These are phyloP conservation scores for Manis javanica DNA, from an alignment of 2,797 vertebrate genomes.

Conservation along the genomic window DNA sequence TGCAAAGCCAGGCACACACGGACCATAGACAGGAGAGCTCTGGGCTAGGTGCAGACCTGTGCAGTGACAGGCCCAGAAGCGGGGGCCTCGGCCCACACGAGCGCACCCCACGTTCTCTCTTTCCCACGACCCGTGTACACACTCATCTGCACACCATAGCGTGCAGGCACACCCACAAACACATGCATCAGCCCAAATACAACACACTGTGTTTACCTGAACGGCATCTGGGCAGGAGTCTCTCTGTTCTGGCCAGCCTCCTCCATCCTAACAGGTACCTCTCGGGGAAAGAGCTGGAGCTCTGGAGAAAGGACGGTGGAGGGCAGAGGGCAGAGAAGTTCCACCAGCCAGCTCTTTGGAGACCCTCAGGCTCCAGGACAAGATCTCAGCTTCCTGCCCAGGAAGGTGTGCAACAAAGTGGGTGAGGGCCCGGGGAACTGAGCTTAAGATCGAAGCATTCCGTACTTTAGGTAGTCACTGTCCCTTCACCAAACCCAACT, in stretches of 20 bases:
- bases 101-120: not conserved
- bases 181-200: not conserved
- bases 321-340: not conserved
- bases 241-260: not conserved
- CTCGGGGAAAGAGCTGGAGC: not conserved
- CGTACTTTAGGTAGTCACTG: not conserved
- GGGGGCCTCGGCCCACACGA: not conserved
- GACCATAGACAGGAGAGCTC: not conserved
- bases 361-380: not conserved
- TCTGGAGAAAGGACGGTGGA: slow-evolving; percentile 4
- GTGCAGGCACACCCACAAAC: accelerated
- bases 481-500: not conserved
- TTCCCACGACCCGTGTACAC: not conserved
- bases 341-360: not conserved
- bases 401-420: not conserved
- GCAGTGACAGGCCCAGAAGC: not conserved
- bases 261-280: not conserved
- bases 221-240: not conserved
- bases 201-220: not conserved
- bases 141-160: not conserved
- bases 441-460: not conserved
- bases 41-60: not conserved
- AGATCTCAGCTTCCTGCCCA: not conserved
- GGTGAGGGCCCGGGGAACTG: not conserved
- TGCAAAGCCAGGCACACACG: slow-evolving; percentile 9